Evolutionary conservation across 2,113 vertebrate genomes (phyloP).

Genomic region (Miniopterus natalensis): DNA sequence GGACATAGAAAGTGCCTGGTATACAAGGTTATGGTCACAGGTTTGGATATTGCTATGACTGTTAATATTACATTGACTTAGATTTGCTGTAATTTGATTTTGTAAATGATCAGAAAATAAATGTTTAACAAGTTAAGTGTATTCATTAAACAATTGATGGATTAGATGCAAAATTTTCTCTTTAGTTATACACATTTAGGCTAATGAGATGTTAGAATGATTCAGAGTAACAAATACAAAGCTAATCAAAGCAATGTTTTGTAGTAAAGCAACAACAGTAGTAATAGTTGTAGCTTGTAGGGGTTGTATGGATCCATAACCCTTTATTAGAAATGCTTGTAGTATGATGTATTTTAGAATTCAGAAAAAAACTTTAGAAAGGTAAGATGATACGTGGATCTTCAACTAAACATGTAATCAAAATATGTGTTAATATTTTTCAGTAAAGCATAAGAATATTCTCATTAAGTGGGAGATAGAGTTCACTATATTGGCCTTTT

Average conservation of each 20-base stretch:
- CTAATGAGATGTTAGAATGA: neutral
- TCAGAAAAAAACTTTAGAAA: constrained; percentile 24
- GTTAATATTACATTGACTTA: constrained; percentile 30
- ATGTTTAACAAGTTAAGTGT: neutral
- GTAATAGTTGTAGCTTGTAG: neutral
- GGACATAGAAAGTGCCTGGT: constrained; percentile 24
- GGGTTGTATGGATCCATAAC: neutral
- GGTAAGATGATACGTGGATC: neutral
- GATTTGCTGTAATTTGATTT: constrained; percentile 50
- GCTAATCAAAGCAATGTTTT: neutral
- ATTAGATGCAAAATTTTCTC: constrained; percentile 25
- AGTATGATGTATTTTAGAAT: neutral
- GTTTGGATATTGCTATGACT: neutral
- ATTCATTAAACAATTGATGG: constrained; percentile 60
- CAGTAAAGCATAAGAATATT: neutral
- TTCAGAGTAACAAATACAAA: neutral
- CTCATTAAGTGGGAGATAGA: neutral
- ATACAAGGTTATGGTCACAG: constrained; percentile 23
- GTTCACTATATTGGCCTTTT: neutral
- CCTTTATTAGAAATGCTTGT: neutral
- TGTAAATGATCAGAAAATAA: constrained; percentile 66
- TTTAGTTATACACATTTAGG: neutral
- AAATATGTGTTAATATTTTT: neutral
- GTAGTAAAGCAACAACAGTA: neutral
- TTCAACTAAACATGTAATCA: neutral